phyloP scores from a whole-genome alignment of 2,888 invertebrate species.

The Ichneumoninae sp. region DNA sequence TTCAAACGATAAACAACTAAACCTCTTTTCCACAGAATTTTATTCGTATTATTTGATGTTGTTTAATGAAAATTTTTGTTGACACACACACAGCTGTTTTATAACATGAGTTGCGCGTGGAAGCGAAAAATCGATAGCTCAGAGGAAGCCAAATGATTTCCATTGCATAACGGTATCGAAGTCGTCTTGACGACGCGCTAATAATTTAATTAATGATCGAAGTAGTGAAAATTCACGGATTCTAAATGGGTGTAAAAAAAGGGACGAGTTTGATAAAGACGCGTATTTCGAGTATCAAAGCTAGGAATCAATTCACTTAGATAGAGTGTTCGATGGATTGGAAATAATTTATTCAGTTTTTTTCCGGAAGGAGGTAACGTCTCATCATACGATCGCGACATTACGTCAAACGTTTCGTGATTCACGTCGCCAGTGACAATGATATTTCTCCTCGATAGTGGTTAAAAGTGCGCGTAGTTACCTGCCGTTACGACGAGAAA shows the following conservation, averaged over 20 bases:
- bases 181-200: constrained; percentile 32
- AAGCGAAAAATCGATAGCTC: constrained; percentile 8
- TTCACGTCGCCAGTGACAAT: neutral
- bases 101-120: neutral
- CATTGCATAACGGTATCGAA: constrained; percentile 49
- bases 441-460: neutral
- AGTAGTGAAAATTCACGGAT: neutral
- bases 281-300: neutral
- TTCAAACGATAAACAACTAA: neutral
- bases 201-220: constrained; percentile 18
- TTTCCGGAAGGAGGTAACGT: neutral
- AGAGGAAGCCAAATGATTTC: constrained; percentile 54
- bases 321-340: neutral
- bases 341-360: constrained; percentile 20
- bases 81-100: neutral
- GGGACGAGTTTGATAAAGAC: neutral
- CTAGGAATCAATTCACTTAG: neutral
- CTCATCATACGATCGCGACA: neutral
- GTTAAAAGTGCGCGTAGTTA: constrained; percentile 1
- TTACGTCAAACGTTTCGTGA: constrained; percentile 18
- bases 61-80: neutral
- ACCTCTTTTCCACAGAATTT: neutral
- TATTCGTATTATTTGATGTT: neutral
- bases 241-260: neutral
- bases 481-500: constrained; percentile 10